A percentile compares a stretch with the other conserved stretches of the same genome.
These are phyloP conservation scores for Erynnis tages DNA, from an alignment of 2,888 invertebrate species.

Conservation along the genomic window DNA sequence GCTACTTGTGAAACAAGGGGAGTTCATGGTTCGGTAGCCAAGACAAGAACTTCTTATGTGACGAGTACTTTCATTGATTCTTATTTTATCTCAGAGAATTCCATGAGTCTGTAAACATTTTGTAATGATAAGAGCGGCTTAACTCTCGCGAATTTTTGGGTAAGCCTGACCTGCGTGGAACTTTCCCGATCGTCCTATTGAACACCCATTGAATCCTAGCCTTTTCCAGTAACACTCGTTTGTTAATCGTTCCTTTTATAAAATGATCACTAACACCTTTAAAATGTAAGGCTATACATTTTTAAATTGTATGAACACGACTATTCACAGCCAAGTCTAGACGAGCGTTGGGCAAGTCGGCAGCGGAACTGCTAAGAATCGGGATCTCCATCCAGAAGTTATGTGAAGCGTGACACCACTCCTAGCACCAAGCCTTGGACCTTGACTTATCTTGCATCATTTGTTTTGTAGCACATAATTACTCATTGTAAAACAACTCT, in stretches of 20 bases:
- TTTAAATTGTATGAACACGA: slow-evolving; percentile 37
- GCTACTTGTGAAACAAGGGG: slow-evolving; percentile 63
- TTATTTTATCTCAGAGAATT: too few relatives aligned
- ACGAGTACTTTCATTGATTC: background rate
- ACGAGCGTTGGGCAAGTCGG: slow-evolving; percentile 56
- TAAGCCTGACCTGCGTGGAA: too few relatives aligned
- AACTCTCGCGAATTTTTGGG: too few relatives aligned
- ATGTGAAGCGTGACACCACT: slow-evolving; percentile 58
- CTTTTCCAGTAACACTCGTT: too few relatives aligned
- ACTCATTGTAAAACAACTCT: slow-evolving; percentile 27
- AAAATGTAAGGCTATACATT: background rate
- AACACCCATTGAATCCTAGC: too few relatives aligned
- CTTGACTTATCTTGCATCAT: slow-evolving; percentile 52
- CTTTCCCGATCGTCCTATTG: too few relatives aligned
- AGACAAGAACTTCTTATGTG: background rate
- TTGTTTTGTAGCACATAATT: slow-evolving; percentile 38
- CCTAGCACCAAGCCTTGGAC: slow-evolving; percentile 63
- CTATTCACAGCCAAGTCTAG: slow-evolving; percentile 51
- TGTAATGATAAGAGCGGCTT: too few relatives aligned
- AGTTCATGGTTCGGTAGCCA: slow-evolving; percentile 50
- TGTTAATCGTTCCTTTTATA: too few relatives aligned
- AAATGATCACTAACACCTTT: background rate
- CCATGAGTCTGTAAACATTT: too few relatives aligned
- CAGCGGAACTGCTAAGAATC: slow-evolving; percentile 58
- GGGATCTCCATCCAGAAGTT: slow-evolving; percentile 48